Evolutionary conservation across 2,113 vertebrate genomes (phyloP).

Genomic region (Odocoileus virginianus): DNA sequence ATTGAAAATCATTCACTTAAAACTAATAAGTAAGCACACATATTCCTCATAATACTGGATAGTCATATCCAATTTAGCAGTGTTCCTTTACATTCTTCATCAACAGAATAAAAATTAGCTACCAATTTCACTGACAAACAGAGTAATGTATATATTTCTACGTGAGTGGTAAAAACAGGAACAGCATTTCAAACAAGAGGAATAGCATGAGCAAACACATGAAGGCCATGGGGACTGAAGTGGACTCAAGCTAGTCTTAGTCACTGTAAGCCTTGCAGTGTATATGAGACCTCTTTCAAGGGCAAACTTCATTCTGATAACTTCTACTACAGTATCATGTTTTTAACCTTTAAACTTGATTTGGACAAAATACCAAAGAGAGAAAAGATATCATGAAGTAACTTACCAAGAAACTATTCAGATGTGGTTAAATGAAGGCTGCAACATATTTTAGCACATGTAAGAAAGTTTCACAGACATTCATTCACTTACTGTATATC

Average conservation of each 20-base stretch:
- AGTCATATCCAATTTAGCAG: slow-evolving; percentile 27
- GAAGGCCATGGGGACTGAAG: neutral
- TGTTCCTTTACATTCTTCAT: slow-evolving; percentile 49
- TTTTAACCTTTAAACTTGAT: neutral
- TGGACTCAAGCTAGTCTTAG: neutral
- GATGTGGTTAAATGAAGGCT: neutral
- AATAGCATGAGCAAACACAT: slow-evolving; percentile 9
- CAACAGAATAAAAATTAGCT: slow-evolving; percentile 49
- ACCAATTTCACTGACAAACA: slow-evolving; percentile 51
- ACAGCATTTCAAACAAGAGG: slow-evolving; percentile 35
- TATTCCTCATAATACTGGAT: slow-evolving; percentile 34
- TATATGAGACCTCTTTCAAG: neutral
- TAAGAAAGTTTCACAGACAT: neutral
- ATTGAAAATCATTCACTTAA: slow-evolving; percentile 80
- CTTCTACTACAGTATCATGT: too few species aligned
- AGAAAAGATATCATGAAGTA: neutral
- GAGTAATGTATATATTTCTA: neutral
- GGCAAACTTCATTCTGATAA: neutral
- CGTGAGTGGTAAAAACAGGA: neutral
- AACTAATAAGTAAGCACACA: slow-evolving; percentile 81
- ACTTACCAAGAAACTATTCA: neutral
- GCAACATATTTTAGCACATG: neutral
- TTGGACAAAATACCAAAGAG: neutral
- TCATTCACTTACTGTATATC: neutral
- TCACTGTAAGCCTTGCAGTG: neutral